phyloP scores from a whole-genome alignment of 2,797 vertebrate genomes.

The Botia kubotai region DNA sequence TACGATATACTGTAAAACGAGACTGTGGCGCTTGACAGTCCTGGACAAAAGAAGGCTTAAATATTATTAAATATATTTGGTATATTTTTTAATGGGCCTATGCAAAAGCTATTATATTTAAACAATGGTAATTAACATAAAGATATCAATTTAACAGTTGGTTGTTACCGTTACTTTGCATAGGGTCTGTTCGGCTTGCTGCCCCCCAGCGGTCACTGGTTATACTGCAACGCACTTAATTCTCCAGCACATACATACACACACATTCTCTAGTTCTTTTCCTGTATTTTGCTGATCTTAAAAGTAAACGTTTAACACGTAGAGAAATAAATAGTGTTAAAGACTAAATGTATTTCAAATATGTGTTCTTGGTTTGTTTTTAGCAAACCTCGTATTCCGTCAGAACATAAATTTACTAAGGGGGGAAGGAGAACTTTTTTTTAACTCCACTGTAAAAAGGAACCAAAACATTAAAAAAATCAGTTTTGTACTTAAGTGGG shows the following conservation, averaged over 20 bases:
- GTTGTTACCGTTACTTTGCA: neutral
- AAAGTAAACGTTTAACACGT: neutral
- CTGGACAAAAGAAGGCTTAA: neutral
- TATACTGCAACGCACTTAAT: neutral
- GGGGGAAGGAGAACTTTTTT: no score
- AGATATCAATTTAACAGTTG: no score
- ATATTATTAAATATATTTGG: no score
- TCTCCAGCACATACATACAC: neutral
- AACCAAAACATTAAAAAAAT: no score
- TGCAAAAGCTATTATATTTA: neutral
- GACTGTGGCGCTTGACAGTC: neutral
- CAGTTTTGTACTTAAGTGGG: no score
- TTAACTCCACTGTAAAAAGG: no score
- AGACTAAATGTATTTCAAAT: no score
- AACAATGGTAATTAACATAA: neutral
- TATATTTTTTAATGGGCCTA: neutral
- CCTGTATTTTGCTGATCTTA: neutral
- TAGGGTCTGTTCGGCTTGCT: constrained; percentile 9
- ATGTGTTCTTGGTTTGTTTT: no score
- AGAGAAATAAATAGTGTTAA: no score
- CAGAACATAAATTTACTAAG: no score
- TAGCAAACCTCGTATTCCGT: no score
- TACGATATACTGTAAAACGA: neutral
- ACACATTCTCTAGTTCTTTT: no score
- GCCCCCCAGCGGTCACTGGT: constrained; percentile 24